phyloP scores from a whole-genome alignment of 1,140 invertebrate genomes.

The Bombus impatiens region DNA sequence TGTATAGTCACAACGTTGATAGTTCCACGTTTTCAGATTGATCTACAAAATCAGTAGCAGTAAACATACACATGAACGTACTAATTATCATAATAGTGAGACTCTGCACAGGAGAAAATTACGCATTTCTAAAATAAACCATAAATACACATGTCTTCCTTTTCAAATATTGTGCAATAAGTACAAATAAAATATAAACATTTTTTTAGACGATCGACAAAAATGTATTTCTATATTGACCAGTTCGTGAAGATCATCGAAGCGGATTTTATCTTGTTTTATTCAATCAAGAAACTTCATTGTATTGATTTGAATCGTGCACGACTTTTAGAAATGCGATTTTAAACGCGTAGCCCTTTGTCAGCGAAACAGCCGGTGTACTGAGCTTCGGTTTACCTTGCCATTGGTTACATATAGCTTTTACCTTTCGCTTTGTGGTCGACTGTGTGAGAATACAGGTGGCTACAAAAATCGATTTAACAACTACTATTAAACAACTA shows the following conservation, averaged over 20 bases:
- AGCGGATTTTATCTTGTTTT: not conserved
- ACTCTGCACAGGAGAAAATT: not conserved
- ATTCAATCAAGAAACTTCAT: not conserved
- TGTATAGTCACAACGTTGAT: not conserved
- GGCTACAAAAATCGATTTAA: constrained; percentile 75
- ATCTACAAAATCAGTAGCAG: not conserved
- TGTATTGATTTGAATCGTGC: constrained; percentile 46
- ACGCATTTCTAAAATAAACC: not conserved
- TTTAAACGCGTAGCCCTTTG: constrained; percentile 44
- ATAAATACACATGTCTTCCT: not conserved
- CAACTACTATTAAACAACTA: constrained; percentile 60
- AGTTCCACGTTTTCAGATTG: not conserved
- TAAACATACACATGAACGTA: not conserved
- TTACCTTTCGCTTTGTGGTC: constrained; percentile 66
- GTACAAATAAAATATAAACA: not conserved
- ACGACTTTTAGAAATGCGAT: constrained; percentile 26
- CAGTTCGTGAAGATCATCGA: not conserved
- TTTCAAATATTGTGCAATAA: not conserved
- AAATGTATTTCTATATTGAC: not conserved
- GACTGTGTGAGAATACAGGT: constrained; percentile 69
- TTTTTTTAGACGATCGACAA: not conserved
- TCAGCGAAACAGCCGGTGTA: constrained; percentile 63
- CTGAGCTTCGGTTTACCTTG: constrained; percentile 74
- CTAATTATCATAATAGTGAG: not conserved
- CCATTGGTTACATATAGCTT: constrained; percentile 71